Evolutionary conservation across 2,888 invertebrate species (phyloP).

Genomic region (Morpho achilles): DNA sequence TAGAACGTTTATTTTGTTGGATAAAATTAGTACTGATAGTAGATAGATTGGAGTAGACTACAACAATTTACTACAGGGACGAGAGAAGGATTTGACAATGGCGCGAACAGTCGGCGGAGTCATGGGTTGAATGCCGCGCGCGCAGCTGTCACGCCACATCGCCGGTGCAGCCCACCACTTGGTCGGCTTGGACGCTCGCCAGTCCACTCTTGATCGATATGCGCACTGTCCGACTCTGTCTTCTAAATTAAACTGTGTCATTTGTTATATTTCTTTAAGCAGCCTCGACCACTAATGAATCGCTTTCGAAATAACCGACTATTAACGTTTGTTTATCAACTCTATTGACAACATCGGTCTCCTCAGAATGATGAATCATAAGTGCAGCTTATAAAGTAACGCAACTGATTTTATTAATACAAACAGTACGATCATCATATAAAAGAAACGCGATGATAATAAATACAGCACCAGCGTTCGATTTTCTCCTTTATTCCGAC

Average conservation of each 20-base stretch:
- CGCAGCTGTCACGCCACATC: constrained; percentile 73
- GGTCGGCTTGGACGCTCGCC: constrained; percentile 69
- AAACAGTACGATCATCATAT: constrained; percentile 29
- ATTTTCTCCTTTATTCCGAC: constrained; percentile 53
- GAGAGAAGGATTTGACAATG: constrained; percentile 29
- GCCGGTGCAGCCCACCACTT: constrained; percentile 71
- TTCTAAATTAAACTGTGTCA: constrained; percentile 76
- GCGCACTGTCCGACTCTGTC: constrained; percentile 69
- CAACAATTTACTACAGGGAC: constrained; percentile 3
- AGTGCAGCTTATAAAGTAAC: constrained; percentile 14
- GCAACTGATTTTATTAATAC: constrained; percentile 21
- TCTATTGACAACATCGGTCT: constrained; percentile 21
- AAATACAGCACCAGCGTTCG: constrained; percentile 46
- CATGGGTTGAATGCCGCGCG: constrained; percentile 66
- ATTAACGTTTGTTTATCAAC: constrained; percentile 34
- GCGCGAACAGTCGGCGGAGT: constrained; percentile 51
- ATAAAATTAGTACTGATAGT: not conserved
- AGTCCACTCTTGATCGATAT: constrained; percentile 70
- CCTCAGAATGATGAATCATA: constrained; percentile 15
- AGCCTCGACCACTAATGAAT: constrained; percentile 63
- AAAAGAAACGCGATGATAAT: constrained; percentile 38
- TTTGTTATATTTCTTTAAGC: constrained; percentile 72
- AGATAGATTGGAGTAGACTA: not conserved
- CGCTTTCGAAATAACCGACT: constrained; percentile 41
- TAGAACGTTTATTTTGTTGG: not conserved